phyloP scores from a whole-genome alignment of 2,113 vertebrate species.

The Orycteropus afer region DNA sequence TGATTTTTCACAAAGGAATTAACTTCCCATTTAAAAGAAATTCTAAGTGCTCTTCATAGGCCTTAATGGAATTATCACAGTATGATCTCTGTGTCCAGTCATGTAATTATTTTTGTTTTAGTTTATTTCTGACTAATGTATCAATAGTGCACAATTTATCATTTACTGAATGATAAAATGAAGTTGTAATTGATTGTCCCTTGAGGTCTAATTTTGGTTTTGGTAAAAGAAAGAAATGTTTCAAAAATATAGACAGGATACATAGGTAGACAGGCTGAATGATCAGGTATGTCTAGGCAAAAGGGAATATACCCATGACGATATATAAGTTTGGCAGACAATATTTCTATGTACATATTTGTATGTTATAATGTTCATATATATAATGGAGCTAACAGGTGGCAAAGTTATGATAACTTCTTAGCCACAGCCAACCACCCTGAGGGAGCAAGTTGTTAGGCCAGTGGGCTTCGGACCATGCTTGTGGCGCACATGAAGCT shows the following conservation, averaged over 20 bases:
- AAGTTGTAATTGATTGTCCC: neutral
- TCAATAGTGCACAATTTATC: neutral
- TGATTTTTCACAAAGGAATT: conserved; percentile 55
- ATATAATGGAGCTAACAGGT: no score
- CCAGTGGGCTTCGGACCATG: no score
- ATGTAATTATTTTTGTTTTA: conserved; percentile 48
- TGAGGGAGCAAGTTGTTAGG: no score
- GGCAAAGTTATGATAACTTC: no score
- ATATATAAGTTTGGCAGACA: no score
- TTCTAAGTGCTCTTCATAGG: neutral
- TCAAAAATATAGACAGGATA: conserved; percentile 16
- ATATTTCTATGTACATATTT: no score
- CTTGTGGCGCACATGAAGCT: no score
- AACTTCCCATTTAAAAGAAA: neutral
- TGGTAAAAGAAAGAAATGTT: neutral
- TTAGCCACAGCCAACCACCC: no score
- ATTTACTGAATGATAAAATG: conserved; percentile 21
- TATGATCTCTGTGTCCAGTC: neutral
- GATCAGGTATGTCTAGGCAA: no score
- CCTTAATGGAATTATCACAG: neutral
- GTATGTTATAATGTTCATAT: no score
- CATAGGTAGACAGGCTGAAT: no score
- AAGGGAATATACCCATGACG: no score
- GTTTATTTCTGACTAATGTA: conserved; percentile 20
- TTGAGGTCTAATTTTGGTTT: conserved; percentile 22